Conservation (phyloP, 2,888 invertebrate species). For the Pristionchus entomophagus region DNA sequence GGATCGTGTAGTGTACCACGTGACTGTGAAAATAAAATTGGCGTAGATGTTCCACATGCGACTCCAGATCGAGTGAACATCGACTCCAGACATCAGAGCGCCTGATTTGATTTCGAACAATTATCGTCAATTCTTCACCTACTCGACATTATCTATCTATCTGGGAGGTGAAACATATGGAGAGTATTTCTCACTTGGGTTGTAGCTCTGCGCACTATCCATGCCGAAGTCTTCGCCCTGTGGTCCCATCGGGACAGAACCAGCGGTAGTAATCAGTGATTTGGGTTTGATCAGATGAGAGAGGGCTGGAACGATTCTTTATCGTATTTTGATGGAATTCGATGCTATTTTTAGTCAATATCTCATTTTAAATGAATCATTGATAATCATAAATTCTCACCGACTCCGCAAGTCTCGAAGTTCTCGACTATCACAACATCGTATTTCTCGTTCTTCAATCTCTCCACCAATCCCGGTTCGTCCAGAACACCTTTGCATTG, state of each 20-base stretch:
- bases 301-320: constrained; percentile 14
- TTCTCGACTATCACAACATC: constrained; percentile 7
- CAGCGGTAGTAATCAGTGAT: not conserved
- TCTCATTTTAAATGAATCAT: too few relatives aligned
- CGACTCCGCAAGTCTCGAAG: not conserved
- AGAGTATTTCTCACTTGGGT: not conserved
- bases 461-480: constrained; percentile 17
- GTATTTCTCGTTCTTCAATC: not conserved
- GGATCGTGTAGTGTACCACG: not conserved
- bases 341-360: too few relatives aligned
- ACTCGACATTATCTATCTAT: not conserved
- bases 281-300: constrained; percentile 22
- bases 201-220: not conserved
- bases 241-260: not conserved
- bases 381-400: not conserved
- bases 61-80: constrained; percentile 36
- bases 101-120: not conserved
- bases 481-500: constrained; percentile 10
- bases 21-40: not conserved
- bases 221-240: not conserved
- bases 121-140: not conserved
- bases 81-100: not conserved
- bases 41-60: constrained; percentile 9
- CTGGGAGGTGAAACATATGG: not conserved
- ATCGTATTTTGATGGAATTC: too few relatives aligned